Conservation (phyloP, 2,797 vertebrate genomes). For the Sibirionetta formosa region DNA sequence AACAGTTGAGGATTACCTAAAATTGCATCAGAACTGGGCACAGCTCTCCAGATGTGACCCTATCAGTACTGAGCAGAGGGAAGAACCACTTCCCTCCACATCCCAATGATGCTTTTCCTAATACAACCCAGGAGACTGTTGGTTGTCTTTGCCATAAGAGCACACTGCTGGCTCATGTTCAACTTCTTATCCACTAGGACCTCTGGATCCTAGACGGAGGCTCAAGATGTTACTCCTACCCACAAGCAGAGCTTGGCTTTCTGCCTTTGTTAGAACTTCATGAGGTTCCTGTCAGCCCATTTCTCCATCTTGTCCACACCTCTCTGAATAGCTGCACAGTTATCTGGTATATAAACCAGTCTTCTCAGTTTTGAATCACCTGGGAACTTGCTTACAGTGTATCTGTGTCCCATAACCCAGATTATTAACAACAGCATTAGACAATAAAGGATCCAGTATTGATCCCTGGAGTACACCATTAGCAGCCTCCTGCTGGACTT, state of each 20-base stretch:
- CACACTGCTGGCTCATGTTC: not conserved
- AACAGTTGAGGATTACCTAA: not conserved
- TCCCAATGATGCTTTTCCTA: not conserved
- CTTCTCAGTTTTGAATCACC: not conserved
- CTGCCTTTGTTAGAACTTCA: not conserved
- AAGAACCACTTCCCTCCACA: not conserved
- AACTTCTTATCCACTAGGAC: not conserved
- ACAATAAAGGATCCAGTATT: not conserved
- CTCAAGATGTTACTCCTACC: not conserved
- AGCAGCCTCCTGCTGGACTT: not conserved
- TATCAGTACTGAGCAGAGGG: not conserved
- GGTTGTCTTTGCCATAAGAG: not conserved
- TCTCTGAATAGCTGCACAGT: not conserved
- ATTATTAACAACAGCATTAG: not conserved
- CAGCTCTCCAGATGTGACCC: not conserved
- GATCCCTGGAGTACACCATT: accelerated
- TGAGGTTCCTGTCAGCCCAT: not conserved
- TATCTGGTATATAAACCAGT: not conserved
- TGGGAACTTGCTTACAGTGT: not conserved
- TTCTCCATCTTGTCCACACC: not conserved
- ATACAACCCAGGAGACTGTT: not conserved
- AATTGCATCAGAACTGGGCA: not conserved
- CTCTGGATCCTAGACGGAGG: not conserved
- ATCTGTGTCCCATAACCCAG: not conserved
- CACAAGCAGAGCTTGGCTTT: not conserved